Conservation (phyloP, 2,113 vertebrate species). For the Eolophus roseicapilla region DNA sequence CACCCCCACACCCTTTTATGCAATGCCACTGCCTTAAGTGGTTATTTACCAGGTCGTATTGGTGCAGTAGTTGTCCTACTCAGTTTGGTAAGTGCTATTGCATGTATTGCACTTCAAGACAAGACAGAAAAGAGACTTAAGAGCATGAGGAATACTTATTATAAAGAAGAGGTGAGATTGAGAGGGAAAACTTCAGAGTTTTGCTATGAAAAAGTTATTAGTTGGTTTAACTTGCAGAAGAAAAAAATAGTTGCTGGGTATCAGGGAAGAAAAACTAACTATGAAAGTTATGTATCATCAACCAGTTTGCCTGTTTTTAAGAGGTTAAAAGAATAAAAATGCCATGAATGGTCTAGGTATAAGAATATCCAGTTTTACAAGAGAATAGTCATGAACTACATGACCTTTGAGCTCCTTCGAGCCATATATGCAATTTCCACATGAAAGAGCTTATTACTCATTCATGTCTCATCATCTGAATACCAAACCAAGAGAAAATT, state of each 20-base stretch:
- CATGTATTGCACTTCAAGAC: background rate
- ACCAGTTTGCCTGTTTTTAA: background rate
- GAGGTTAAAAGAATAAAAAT: background rate
- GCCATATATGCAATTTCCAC: background rate
- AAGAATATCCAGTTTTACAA: background rate
- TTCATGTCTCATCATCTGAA: constrained; percentile 28
- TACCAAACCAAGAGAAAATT: background rate
- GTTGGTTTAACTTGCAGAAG: background rate
- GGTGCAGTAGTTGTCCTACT: background rate
- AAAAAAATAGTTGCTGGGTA: background rate
- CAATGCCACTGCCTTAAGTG: background rate
- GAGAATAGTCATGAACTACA: background rate
- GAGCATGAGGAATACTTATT: background rate
- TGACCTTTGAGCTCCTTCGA: background rate
- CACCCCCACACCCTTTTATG: background rate
- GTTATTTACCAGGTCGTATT: background rate
- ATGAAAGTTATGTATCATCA: background rate
- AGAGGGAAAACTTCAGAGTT: background rate
- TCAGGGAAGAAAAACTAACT: background rate
- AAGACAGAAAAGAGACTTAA: background rate
- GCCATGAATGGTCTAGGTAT: background rate
- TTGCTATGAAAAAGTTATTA: background rate
- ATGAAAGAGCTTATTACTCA: constrained; percentile 15
- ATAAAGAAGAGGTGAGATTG: background rate
- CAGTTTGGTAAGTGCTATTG: background rate